phyloP scores from a whole-genome alignment of 2,113 vertebrate species.

The Campylomormyrus numenius region DNA sequence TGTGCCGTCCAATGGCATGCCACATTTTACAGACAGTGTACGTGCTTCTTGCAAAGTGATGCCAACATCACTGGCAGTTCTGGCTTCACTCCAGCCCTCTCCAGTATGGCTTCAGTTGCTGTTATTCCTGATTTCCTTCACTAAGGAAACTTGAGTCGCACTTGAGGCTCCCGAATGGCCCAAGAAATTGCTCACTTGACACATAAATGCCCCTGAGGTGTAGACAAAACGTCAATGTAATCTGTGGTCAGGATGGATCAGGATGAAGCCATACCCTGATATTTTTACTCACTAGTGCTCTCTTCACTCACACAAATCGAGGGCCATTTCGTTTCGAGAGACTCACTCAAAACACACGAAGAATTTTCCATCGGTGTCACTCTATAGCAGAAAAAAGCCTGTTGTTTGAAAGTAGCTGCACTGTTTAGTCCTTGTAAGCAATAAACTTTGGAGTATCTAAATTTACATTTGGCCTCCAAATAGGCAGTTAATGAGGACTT shows the following conservation, averaged over 20 bases:
- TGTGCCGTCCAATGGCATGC: not conserved
- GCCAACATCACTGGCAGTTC: not conserved
- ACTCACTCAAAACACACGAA: not conserved
- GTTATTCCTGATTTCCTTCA: conserved; percentile 9
- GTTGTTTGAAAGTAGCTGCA: not conserved
- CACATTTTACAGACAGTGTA: not conserved
- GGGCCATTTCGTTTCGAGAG: conserved; percentile 24
- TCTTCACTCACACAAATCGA: not conserved
- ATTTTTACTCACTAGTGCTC: conserved; percentile 6
- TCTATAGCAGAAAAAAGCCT: not conserved
- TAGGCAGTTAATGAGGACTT: conserved; percentile 45
- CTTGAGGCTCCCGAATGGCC: not conserved
- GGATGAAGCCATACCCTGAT: not conserved
- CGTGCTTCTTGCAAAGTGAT: not conserved
- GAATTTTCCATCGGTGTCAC: not conserved
- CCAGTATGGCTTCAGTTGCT: conserved; percentile 6
- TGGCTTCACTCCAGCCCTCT: conserved; percentile 8
- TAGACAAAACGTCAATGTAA: conserved; percentile 10
- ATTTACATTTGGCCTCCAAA: conserved; percentile 32
- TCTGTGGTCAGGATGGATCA: not conserved
- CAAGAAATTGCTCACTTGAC: conserved; percentile 2
- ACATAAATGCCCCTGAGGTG: conserved; percentile 12
- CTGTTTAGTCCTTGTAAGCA: not conserved
- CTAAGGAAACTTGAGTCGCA: not conserved
- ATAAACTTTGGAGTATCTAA: not conserved